Percentiles rank a stretch among this genome's conserved stretches.
These are phyloP conservation scores for Gasterosteus nipponicus DNA, from an alignment of 2,113 vertebrate genomes.

Conservation along the genomic window DNA sequence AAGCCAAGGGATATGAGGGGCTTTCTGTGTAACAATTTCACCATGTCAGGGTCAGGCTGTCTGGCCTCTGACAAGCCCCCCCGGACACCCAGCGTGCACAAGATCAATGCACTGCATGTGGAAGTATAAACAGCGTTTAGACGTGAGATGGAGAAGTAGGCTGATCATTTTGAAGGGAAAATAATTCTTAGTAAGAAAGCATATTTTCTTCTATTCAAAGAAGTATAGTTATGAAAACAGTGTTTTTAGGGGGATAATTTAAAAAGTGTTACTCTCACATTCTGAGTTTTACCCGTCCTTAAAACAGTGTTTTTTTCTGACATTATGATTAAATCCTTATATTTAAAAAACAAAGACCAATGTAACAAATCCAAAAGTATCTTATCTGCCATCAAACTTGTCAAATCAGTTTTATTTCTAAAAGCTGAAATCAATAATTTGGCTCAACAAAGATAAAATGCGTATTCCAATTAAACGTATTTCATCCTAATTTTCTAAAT, in stretches of 20 bases:
- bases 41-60: conserved; percentile 63
- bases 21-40: conserved; percentile 61
- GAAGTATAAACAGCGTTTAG: conserved; percentile 9
- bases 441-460: not conserved
- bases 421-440: not conserved
- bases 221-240: not conserved
- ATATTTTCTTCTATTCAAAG: no score
- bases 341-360: not conserved
- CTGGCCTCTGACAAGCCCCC: conserved; percentile 49
- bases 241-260: not conserved
- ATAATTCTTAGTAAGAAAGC: not conserved
- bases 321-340: not conserved
- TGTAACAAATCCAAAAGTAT: not conserved
- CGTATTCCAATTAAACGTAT: not conserved
- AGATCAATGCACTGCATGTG: conserved; percentile 1
- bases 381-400: no score
- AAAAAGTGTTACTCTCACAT: not conserved
- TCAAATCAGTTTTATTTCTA: not conserved
- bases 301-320: not conserved
- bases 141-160: not conserved
- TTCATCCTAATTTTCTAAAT: not conserved
- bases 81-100: conserved; percentile 18
- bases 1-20: conserved; percentile 37
- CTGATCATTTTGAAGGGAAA: not conserved
- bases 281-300: not conserved